phyloP scores from a whole-genome alignment of 2,888 invertebrate species.

The Sinotaia quadrata region DNA sequence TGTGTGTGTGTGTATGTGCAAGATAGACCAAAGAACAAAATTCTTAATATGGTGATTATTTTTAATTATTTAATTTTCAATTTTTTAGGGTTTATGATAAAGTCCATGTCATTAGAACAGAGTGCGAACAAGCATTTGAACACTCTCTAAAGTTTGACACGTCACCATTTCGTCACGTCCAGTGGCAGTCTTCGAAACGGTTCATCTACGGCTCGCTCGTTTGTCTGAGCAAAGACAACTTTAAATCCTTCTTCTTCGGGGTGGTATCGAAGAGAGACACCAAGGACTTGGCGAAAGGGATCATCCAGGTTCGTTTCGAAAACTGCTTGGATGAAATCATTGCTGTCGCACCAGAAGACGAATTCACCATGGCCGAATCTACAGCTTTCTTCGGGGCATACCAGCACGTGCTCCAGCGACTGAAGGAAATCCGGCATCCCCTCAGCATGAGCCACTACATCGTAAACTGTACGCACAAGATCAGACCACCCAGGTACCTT shows the following conservation, averaged over 20 bases:
- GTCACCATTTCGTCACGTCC: constrained; percentile 38
- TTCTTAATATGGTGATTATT: too few relatives aligned
- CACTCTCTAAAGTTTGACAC: constrained; percentile 55
- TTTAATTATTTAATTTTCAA: too few relatives aligned
- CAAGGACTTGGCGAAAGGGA: constrained; percentile 53
- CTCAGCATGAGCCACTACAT: constrained; percentile 44
- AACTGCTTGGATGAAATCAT: constrained; percentile 30
- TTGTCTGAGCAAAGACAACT: constrained; percentile 81
- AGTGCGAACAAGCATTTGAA: constrained; percentile 54
- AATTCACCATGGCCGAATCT: constrained; percentile 81
- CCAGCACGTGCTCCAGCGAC: constrained; percentile 80
- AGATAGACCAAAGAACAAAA: too few relatives aligned
- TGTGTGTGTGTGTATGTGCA: too few relatives aligned
- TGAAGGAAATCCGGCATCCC: constrained; percentile 76
- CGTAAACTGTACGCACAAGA: constrained; percentile 45
- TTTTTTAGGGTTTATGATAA: constrained; percentile 54
- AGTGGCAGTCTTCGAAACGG: constrained; percentile 76
- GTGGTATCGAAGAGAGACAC: constrained; percentile 73
- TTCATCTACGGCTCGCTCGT: constrained; percentile 84
- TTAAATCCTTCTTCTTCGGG: constrained; percentile 81
- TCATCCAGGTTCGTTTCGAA: constrained; percentile 54
- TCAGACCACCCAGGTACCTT: constrained; percentile 55
- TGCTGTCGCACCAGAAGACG: constrained; percentile 31
- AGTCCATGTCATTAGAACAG: constrained; percentile 56
- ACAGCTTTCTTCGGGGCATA: constrained; percentile 88